phyloP scores from a whole-genome alignment of 2,797 vertebrate genomes.

The Platalea minor region DNA sequence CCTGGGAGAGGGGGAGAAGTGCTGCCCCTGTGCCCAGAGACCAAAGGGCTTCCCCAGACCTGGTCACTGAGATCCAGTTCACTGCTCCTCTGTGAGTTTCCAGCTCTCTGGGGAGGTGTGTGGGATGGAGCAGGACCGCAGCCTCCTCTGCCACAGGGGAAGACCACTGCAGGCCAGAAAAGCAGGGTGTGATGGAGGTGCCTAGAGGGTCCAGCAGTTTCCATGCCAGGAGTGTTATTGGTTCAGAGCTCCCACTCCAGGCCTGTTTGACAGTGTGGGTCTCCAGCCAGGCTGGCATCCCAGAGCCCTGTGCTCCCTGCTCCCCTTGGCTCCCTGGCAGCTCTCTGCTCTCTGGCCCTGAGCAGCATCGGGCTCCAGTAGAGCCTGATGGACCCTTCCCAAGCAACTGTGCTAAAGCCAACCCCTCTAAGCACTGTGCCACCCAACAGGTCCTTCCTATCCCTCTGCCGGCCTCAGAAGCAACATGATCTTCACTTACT shows the following conservation, averaged over 20 bases:
- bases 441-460: background rate
- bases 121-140: background rate
- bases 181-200: background rate
- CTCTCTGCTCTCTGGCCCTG: background rate
- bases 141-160: background rate
- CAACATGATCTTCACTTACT: background rate
- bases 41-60: background rate
- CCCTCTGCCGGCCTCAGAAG: background rate
- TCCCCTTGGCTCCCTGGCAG: background rate
- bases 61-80: background rate
- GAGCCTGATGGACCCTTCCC: background rate
- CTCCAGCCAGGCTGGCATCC: background rate
- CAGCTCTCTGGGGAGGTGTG: background rate
- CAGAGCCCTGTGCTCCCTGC: background rate
- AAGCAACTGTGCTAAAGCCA: background rate
- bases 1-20: background rate
- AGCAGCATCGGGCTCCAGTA: background rate
- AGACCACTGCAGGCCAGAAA: background rate
- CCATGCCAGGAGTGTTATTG: background rate
- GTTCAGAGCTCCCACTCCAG: background rate
- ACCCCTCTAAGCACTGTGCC: background rate
- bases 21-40: background rate
- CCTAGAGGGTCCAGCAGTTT: background rate
- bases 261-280: background rate
- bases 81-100: background rate